Conservation (phyloP, 2,113 vertebrate genomes). For the Leucopsar rothschildi region DNA sequence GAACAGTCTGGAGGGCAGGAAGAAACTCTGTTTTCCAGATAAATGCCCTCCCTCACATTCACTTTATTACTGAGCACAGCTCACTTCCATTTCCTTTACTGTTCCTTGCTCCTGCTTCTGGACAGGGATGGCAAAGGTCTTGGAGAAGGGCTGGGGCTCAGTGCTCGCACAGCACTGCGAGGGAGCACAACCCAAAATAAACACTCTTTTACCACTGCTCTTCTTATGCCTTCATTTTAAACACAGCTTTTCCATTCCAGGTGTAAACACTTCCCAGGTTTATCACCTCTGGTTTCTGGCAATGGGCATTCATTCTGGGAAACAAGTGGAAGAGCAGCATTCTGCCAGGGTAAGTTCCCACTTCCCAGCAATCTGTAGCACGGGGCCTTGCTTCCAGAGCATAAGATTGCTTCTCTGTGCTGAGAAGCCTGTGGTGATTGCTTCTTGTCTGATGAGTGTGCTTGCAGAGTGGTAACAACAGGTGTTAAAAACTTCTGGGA, state of each 20-base stretch:
- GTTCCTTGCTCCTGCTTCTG: not conserved
- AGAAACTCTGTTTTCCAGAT: not conserved
- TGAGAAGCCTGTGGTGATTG: not conserved
- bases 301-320: not conserved
- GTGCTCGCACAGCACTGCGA: fast-evolving
- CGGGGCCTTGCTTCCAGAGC: not conserved
- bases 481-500: not conserved
- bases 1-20: not conserved
- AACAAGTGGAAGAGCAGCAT: not conserved
- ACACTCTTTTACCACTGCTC: not conserved
- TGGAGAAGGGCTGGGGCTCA: not conserved
- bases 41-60: not conserved
- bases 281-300: not conserved
- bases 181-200: not conserved
- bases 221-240: not conserved
- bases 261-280: not conserved
- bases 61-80: not conserved
- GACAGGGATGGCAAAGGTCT: not conserved
- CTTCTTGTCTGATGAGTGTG: not conserved
- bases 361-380: not conserved
- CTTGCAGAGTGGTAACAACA: not conserved
- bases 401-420: fast-evolving
- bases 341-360: not conserved
- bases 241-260: not conserved
- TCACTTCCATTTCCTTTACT: not conserved